phyloP scores from a whole-genome alignment of 2,113 vertebrate species.

The Oreocharis arfaki region DNA sequence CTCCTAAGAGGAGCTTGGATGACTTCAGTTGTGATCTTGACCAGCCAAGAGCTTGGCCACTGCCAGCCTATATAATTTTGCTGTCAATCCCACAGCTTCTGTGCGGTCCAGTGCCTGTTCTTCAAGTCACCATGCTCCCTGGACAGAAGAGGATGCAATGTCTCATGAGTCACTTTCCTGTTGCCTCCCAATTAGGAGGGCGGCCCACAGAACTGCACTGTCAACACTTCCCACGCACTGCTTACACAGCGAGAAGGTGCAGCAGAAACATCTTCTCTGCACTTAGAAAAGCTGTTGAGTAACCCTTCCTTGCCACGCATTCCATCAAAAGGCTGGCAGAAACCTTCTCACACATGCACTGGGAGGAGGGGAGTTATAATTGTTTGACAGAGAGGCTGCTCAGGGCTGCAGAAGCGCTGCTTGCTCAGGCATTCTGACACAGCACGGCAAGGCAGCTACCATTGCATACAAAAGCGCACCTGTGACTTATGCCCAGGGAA shows the following conservation, averaged over 20 bases:
- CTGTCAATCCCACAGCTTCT: not conserved
- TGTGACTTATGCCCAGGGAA: not conserved
- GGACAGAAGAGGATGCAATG: not conserved
- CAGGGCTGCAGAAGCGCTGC: not conserved
- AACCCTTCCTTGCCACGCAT: not conserved
- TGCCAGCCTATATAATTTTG: not conserved
- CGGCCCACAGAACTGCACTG: not conserved
- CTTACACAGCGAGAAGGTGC: accelerated
- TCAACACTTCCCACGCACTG: not conserved
- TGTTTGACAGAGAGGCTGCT: not conserved
- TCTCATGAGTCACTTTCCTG: slow-evolving; percentile 16
- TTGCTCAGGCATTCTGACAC: not conserved
- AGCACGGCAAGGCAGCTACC: not conserved
- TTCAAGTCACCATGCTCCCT: not conserved
- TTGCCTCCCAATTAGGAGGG: not conserved
- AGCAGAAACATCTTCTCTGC: not conserved
- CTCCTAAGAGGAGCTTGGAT: not conserved
- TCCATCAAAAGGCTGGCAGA: not conserved
- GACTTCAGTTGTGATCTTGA: not conserved
- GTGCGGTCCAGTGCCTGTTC: not conserved
- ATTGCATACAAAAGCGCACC: accelerated
- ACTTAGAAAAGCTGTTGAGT: not conserved
- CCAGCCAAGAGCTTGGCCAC: not conserved
- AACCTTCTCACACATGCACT: not conserved
- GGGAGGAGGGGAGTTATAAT: not conserved